Conservation (phyloP, 2,888 invertebrate species). For the Ophonus ardosiacus region DNA sequence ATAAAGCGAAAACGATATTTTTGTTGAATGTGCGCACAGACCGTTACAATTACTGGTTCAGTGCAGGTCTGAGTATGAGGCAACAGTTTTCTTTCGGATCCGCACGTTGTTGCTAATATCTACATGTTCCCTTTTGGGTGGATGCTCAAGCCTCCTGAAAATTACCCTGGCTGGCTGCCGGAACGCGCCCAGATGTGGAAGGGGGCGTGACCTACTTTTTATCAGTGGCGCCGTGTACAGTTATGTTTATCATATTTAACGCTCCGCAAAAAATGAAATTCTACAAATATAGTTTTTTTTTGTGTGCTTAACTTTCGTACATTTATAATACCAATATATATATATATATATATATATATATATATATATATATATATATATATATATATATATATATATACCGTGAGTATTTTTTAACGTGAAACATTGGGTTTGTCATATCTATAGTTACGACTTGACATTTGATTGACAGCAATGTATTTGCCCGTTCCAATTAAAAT, state of each 20-base stretch:
- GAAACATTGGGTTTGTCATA: too few species aligned
- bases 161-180: slow-evolving; percentile 23
- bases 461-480: too few species aligned
- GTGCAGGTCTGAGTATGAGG: too few species aligned
- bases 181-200: not conserved
- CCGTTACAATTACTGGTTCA: too few species aligned
- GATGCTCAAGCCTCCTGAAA: slow-evolving; percentile 29
- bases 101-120: slow-evolving; percentile 28
- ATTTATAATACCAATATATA: not conserved
- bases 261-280: slow-evolving; percentile 26
- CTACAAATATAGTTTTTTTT: not conserved
- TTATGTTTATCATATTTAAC: slow-evolving; percentile 11
- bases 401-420: too few species aligned
- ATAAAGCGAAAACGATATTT: too few species aligned
- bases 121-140: slow-evolving; percentile 29
- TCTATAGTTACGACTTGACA: too few species aligned
- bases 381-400: too few species aligned
- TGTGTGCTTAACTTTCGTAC: not conserved
- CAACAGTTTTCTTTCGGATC: not conserved
- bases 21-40: too few species aligned
- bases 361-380: too few species aligned
- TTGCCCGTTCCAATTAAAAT: too few species aligned
- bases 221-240: not conserved
- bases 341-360: too few species aligned
- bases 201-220: slow-evolving; percentile 26